Evolutionary conservation across 2,113 vertebrate genomes (phyloP).

Genomic region (Ancistrus triradiatus): DNA sequence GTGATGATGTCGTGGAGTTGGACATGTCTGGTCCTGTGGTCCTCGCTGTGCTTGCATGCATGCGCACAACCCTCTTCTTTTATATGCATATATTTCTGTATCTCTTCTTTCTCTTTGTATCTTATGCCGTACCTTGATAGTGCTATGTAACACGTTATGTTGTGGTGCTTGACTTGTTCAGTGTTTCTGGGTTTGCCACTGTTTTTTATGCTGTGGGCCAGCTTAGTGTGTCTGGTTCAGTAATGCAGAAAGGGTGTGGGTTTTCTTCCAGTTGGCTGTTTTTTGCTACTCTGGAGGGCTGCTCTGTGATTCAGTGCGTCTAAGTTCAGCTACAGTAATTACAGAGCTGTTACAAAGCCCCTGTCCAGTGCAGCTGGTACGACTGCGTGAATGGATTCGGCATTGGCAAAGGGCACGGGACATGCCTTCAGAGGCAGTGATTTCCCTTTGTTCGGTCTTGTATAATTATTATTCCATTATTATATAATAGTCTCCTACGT

Average conservation of each 20-base stretch:
- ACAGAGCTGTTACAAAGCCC: conserved; percentile 24
- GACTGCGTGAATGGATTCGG: background rate
- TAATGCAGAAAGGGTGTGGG: background rate
- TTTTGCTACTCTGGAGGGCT: conserved; percentile 29
- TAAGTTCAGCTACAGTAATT: conserved; percentile 30
- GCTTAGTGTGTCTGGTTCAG: conserved; percentile 1
- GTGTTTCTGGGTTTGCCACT: conserved; percentile 3
- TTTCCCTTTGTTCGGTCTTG: background rate
- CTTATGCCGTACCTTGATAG: conserved; percentile 19
- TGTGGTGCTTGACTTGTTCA: conserved; percentile 18
- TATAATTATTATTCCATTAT: background rate
- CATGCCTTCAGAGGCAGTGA: background rate
- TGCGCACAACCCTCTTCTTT: conserved; percentile 59
- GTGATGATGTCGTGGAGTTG: conserved; percentile 77
- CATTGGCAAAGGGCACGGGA: background rate
- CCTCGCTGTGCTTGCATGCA: conserved; percentile 77
- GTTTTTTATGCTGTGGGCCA: conserved; percentile 18
- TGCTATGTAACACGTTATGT: conserved; percentile 18
- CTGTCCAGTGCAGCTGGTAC: conserved; percentile 7
- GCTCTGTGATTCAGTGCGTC: conserved; percentile 26
- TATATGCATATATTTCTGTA: conserved; percentile 40
- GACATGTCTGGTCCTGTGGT: conserved; percentile 69
- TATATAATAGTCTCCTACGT: too few species aligned
- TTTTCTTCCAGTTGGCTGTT: conserved; percentile 24
- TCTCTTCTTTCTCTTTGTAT: conserved; percentile 16